phyloP scores from a whole-genome alignment of 2,888 invertebrate genomes.

The Pediacus dermestoides region DNA sequence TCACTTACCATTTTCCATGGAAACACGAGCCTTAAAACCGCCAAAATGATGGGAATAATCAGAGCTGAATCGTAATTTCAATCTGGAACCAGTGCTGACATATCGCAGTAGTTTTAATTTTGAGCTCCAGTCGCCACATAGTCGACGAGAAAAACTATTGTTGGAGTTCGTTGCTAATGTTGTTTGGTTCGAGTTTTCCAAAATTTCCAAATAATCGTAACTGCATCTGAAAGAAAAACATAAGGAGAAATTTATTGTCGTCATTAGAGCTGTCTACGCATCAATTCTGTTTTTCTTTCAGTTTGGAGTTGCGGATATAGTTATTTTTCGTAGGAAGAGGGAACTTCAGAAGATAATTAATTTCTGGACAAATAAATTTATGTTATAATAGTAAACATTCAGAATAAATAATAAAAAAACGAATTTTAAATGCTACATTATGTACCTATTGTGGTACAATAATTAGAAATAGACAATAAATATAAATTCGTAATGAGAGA shows the following conservation, averaged over 20 bases:
- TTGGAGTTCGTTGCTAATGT: slow-evolving; percentile 33
- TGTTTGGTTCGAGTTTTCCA: slow-evolving; percentile 47
- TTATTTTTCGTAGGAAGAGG: too few species aligned
- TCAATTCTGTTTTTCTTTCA: too few species aligned
- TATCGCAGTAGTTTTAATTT: slow-evolving; percentile 70
- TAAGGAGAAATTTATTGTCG: slow-evolving; percentile 6
- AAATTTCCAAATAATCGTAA: slow-evolving; percentile 73
- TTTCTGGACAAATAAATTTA: too few species aligned
- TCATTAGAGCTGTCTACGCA: too few species aligned
- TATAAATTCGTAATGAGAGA: too few species aligned
- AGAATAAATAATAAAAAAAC: too few species aligned
- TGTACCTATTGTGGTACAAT: too few species aligned
- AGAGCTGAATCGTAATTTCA: slow-evolving; percentile 67
- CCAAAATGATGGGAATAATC: slow-evolving; percentile 76
- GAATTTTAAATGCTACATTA: too few species aligned
- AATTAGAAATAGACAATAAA: too few species aligned
- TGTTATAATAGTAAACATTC: too few species aligned
- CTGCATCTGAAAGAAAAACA: slow-evolving; percentile 62
- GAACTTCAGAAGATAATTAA: too few species aligned
- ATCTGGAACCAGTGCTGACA: slow-evolving; percentile 59
- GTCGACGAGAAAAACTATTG: slow-evolving; percentile 40
- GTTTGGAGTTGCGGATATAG: too few species aligned
- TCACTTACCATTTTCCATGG: slow-evolving; percentile 69
- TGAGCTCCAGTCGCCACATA: slow-evolving; percentile 79
- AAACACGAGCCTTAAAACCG: slow-evolving; percentile 70